Conservation (phyloP, 35 echinoderm and acorn worm species). For the Strongylocentrotus purpuratus region DNA sequence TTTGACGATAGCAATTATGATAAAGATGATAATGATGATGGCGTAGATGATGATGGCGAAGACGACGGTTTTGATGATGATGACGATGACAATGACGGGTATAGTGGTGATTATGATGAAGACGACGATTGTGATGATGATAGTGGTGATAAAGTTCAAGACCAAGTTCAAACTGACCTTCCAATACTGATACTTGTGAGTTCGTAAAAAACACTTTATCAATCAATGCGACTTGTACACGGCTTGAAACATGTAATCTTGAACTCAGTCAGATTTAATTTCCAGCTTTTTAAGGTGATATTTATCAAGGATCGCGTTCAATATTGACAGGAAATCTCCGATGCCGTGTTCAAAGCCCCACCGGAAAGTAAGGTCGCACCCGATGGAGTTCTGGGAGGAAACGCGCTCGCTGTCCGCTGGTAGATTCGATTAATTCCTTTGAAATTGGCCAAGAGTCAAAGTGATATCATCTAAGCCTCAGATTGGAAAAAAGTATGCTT, state of each 20-base stretch:
- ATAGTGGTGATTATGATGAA: not conserved
- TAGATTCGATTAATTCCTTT: not conserved
- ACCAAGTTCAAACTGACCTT: no score
- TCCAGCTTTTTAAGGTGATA: not conserved
- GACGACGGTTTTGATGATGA: not conserved
- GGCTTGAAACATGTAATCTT: not conserved
- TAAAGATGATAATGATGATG: not conserved
- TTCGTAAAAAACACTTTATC: no score
- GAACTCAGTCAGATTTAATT: not conserved
- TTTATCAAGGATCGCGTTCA: not conserved
- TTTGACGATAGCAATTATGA: not conserved
- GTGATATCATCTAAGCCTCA: not conserved
- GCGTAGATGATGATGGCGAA: not conserved
- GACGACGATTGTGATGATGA: not conserved
- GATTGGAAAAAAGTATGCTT: not conserved
- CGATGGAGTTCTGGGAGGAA: not conserved
- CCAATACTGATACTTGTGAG: no score
- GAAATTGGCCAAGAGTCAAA: not conserved
- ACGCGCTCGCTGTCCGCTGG: not conserved
- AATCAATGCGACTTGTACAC: no score
- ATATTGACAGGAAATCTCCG: not conserved
- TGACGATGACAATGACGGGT: not conserved
- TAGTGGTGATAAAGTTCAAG: not conserved
- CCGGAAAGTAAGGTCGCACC: not conserved
- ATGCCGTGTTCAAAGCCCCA: not conserved